These are phyloP conservation scores for Pherbina coryleti DNA, from an alignment of 2,888 invertebrate species.

Conservation along the genomic window DNA sequence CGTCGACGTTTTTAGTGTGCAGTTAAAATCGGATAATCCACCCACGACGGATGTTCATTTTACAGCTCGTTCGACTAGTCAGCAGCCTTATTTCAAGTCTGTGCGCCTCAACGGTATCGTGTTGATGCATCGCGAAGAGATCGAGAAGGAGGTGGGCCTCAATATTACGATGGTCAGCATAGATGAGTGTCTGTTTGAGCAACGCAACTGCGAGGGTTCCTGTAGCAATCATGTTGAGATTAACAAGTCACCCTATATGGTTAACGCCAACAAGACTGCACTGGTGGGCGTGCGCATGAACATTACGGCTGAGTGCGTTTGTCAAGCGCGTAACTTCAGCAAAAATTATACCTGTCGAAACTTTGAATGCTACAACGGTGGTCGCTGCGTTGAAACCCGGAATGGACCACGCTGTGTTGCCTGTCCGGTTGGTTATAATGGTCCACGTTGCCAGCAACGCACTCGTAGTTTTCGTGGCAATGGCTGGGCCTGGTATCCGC, in stretches of 20 bases:
- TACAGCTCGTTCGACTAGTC: slow-evolving; percentile 87
- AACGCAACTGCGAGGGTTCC: slow-evolving; percentile 92
- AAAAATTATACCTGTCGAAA: slow-evolving; percentile 88
- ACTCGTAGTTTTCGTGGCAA: slow-evolving; percentile 92
- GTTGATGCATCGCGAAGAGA: slow-evolving; percentile 91
- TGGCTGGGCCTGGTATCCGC: slow-evolving; percentile 98
- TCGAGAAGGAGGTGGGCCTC: slow-evolving; percentile 90
- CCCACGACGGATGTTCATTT: slow-evolving; percentile 92
- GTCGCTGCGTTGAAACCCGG: slow-evolving; percentile 91
- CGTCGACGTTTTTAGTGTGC: slow-evolving; percentile 96
- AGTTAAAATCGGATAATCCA: slow-evolving; percentile 84
- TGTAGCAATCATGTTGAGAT: slow-evolving; percentile 92
- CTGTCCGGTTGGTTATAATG: slow-evolving; percentile 92
- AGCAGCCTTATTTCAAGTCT: slow-evolving; percentile 88
- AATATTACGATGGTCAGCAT: slow-evolving; percentile 98
- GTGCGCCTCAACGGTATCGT: slow-evolving; percentile 94
- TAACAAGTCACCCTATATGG: slow-evolving; percentile 86
- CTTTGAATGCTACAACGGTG: slow-evolving; percentile 93
- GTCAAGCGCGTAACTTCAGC: slow-evolving; percentile 91
- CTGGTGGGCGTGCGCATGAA: slow-evolving; percentile 95
- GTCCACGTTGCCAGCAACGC: slow-evolving; percentile 96
- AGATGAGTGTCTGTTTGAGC: slow-evolving; percentile 91
- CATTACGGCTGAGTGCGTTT: slow-evolving; percentile 90
- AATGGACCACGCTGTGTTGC: slow-evolving; percentile 86
- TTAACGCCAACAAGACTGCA: slow-evolving; percentile 96